phyloP scores from a whole-genome alignment of 2,888 invertebrate species.

The Alviniconcha strummeri region DNA sequence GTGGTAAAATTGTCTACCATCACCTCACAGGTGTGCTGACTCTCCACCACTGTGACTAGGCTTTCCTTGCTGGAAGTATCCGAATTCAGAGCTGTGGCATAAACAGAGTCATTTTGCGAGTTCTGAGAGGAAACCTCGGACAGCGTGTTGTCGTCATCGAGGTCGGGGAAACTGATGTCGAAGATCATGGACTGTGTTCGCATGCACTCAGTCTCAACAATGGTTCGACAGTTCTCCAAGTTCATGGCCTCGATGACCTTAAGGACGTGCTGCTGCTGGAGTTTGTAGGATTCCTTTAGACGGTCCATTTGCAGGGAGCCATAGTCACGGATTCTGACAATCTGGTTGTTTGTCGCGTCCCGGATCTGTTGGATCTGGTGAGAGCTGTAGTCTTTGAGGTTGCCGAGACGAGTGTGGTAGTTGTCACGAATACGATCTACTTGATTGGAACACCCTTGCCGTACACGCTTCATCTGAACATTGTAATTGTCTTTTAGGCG shows the following conservation, averaged over 20 bases:
- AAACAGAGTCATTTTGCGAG: constrained; percentile 20
- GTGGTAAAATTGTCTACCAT: not conserved
- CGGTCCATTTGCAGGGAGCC: constrained; percentile 93
- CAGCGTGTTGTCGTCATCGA: constrained; percentile 21
- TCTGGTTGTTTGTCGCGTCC: constrained; percentile 95
- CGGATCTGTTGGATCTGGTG: constrained; percentile 94
- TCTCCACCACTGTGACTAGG: constrained; percentile 14
- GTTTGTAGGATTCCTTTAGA: constrained; percentile 93
- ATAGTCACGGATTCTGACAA: constrained; percentile 94
- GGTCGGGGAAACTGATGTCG: constrained; percentile 45
- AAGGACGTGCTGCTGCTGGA: constrained; percentile 95
- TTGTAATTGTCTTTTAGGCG: constrained; percentile 93
- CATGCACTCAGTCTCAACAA: constrained; percentile 77
- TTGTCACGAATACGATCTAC: constrained; percentile 95
- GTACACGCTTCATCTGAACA: constrained; percentile 89
- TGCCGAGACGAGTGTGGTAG: constrained; percentile 90
- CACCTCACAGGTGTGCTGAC: not conserved
- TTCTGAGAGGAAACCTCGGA: constrained; percentile 15
- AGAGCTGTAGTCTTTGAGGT: constrained; percentile 93
- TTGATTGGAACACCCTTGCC: constrained; percentile 94
- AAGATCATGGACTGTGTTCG: constrained; percentile 83
- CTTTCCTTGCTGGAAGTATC: constrained; percentile 27
- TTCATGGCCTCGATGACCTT: constrained; percentile 95
- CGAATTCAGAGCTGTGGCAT: constrained; percentile 25
- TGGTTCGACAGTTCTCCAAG: constrained; percentile 88